A percentile compares a stretch with the other conserved stretches of the same genome.
These are phyloP conservation scores for Nothocercus julius DNA, from an alignment of 2,113 vertebrate genomes.

Conservation along the genomic window DNA sequence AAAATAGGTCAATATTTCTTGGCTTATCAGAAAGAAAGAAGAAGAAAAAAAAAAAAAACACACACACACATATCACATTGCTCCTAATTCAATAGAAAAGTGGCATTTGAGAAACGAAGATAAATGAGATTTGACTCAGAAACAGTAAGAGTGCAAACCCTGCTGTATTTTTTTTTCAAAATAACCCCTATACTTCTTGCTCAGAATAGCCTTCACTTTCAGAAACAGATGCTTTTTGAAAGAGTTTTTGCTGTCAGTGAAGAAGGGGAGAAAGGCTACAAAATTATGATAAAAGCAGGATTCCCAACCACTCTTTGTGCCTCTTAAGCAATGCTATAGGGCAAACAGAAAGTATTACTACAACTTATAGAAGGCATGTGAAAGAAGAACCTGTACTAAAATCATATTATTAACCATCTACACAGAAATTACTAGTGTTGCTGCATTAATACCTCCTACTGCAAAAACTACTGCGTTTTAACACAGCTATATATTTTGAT, in stretches of 20 bases:
- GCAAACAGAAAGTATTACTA: neutral
- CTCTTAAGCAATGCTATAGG: neutral
- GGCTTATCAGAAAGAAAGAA: neutral
- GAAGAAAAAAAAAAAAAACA: neutral
- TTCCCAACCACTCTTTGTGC: neutral
- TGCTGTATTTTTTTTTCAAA: neutral
- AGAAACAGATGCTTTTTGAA: neutral
- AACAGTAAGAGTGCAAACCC: neutral
- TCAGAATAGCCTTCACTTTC: neutral
- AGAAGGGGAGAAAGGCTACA: neutral
- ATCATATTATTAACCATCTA: neutral
- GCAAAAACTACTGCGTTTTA: neutral
- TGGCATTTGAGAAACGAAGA: neutral
- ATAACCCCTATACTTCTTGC: neutral
- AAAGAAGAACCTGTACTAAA: neutral
- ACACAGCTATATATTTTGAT: neutral
- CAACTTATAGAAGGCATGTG: neutral
- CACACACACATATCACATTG: fast-evolving
- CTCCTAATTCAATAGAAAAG: neutral
- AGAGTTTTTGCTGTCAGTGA: neutral
- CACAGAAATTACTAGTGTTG: neutral
- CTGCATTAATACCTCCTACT: neutral
- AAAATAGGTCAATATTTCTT: neutral
- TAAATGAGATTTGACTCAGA: neutral
- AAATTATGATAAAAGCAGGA: neutral